These are phyloP conservation scores for Andrena bucephala DNA, from an alignment of 2,888 invertebrate genomes.

Conservation along the genomic window DNA sequence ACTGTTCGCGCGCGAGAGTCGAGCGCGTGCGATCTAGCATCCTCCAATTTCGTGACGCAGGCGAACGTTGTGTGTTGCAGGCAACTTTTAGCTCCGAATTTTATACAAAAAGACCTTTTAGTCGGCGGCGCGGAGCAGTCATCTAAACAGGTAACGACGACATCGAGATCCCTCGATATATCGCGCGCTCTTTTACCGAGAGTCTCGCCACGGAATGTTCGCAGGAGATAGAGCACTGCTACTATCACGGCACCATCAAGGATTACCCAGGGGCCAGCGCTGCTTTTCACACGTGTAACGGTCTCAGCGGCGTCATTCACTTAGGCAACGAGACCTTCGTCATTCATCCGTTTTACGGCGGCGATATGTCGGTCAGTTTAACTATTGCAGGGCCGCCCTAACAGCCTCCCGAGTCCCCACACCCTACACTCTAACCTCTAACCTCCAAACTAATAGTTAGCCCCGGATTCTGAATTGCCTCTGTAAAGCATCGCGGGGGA, in stretches of 20 bases:
- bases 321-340: constrained; percentile 99
- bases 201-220: constrained; percentile 53
- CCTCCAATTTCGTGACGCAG: not conserved
- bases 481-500: too few relatives aligned
- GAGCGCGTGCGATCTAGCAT: not conserved
- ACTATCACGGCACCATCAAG: constrained; percentile 98
- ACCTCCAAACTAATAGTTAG: too few relatives aligned
- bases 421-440: too few relatives aligned
- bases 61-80: constrained; percentile 87
- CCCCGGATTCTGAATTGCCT: too few relatives aligned
- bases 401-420: not conserved
- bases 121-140: constrained; percentile 93
- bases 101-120: constrained; percentile 96
- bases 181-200: not conserved
- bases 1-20: not conserved
- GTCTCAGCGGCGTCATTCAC: constrained; percentile 98
- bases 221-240: constrained; percentile 99
- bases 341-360: constrained; percentile 98
- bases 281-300: constrained; percentile 99
- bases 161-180: not conserved
- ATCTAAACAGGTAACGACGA: constrained; percentile 90
- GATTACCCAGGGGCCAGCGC: constrained; percentile 98
- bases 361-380: constrained; percentile 96
- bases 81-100: constrained; percentile 96
- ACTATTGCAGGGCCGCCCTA: constrained; percentile 21